Percentiles rank a stretch among this genome's conserved stretches.
These are phyloP conservation scores for Bostrychus sinensis DNA, from an alignment of 2,113 vertebrate species.

Conservation along the genomic window DNA sequence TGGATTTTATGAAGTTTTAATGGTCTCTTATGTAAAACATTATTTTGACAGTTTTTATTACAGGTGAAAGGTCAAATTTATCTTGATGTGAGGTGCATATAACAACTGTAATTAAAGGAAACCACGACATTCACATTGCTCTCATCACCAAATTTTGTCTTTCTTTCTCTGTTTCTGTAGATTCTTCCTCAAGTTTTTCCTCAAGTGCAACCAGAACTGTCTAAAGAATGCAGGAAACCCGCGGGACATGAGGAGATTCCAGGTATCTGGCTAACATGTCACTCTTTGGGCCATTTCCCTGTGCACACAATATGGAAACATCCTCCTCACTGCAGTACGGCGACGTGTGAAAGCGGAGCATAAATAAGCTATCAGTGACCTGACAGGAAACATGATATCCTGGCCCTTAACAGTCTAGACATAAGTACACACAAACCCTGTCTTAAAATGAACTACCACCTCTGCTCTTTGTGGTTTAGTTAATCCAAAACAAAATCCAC, in stretches of 20 bases:
- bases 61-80: too few species aligned
- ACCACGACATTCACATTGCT: not conserved
- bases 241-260: conserved; percentile 98
- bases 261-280: conserved; percentile 80
- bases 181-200: conserved; percentile 99
- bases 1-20: too few species aligned
- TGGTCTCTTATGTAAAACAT: too few species aligned
- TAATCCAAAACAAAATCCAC: too few species aligned
- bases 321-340: conserved; percentile 10
- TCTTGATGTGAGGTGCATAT: too few species aligned
- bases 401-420: conserved; percentile 36
- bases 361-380: conserved; percentile 50
- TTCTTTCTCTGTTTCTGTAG: conserved; percentile 70
- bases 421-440: too few species aligned
- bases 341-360: conserved; percentile 29
- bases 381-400: conserved; percentile 53
- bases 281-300: not conserved
- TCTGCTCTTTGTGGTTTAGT: too few species aligned
- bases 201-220: conserved; percentile 99
- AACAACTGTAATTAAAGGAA: not conserved
- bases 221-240: conserved; percentile 99
- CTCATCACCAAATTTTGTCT: not conserved
- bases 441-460: too few species aligned
- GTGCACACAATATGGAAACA: conserved; percentile 1
- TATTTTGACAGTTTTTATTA: too few species aligned